phyloP scores from a whole-genome alignment of 2,888 invertebrate genomes.

The Ormyrus rosae region DNA sequence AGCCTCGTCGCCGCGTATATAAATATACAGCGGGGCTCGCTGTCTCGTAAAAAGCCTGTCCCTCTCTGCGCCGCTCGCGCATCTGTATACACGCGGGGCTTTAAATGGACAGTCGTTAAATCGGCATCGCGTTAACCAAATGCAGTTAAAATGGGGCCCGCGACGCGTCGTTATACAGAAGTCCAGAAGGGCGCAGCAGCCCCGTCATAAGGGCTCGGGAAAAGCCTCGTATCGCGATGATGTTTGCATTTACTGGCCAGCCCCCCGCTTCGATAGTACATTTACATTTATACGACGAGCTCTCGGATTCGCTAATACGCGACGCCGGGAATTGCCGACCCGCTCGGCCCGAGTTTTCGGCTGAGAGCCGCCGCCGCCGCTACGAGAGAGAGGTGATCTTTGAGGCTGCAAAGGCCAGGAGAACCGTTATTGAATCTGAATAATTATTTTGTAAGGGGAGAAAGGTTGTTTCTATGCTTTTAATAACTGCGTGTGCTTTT shows the following conservation, averaged over 20 bases:
- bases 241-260: conserved; percentile 31
- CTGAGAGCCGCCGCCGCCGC: too few relatives aligned
- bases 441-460: too few relatives aligned
- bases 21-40: conserved; percentile 25
- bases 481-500: too few relatives aligned
- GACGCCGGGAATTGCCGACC: not conserved
- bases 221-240: conserved; percentile 36
- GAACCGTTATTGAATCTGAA: not conserved
- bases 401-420: not conserved
- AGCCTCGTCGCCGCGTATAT: conserved; percentile 23
- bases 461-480: too few relatives aligned
- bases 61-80: not conserved
- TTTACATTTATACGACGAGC: conserved; percentile 20
- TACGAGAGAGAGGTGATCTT: not conserved
- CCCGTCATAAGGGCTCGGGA: not conserved
- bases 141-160: conserved; percentile 35
- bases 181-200: not conserved
- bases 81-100: not conserved
- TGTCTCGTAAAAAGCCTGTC: conserved; percentile 46
- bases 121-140: conserved; percentile 53
- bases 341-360: too few relatives aligned
- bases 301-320: conserved; percentile 28
- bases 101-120: conserved; percentile 57
- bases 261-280: conserved; percentile 9
- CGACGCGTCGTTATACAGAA: conserved; percentile 2